Conservation (phyloP, 2,888 invertebrate genomes). For the Harpagoxenus sublaevis region DNA sequence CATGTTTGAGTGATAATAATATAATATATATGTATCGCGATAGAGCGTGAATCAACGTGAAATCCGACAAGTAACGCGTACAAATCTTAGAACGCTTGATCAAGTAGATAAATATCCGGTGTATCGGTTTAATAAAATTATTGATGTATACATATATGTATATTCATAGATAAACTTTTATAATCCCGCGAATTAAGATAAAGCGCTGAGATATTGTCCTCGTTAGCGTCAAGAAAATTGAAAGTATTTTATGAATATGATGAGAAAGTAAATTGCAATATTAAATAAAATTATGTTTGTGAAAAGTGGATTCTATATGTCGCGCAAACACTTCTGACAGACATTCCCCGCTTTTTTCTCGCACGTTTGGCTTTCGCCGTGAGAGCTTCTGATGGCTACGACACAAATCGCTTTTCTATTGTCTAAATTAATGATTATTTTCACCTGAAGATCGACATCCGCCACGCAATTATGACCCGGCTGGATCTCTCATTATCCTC, state of each 20-base stretch:
- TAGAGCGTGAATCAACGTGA: neutral
- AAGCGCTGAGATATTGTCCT: neutral
- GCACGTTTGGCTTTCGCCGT: constrained; percentile 40
- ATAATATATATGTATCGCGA: neutral
- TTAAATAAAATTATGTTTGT: constrained; percentile 8
- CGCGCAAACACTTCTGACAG: neutral
- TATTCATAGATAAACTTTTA: neutral
- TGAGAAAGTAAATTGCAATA: constrained; percentile 38
- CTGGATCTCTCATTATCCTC: constrained; percentile 22
- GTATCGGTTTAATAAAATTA: neutral
- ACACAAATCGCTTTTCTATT: constrained; percentile 63
- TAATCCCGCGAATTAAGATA: neutral
- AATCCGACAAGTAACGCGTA: neutral
- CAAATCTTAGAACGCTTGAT: neutral
- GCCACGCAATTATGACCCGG: constrained; percentile 17
- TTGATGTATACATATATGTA: neutral
- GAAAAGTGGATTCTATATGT: constrained; percentile 3
- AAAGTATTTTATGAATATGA: constrained; percentile 26
- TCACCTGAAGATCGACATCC: constrained; percentile 50
- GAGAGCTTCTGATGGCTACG: constrained; percentile 47
- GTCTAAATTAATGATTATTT: constrained; percentile 57
- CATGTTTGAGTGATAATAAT: neutral
- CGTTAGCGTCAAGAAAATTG: neutral
- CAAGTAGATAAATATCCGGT: neutral
- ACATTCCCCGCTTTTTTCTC: constrained; percentile 63